Evolutionary conservation across 2,888 invertebrate species (phyloP).

Genomic region (Lypha dubia): DNA sequence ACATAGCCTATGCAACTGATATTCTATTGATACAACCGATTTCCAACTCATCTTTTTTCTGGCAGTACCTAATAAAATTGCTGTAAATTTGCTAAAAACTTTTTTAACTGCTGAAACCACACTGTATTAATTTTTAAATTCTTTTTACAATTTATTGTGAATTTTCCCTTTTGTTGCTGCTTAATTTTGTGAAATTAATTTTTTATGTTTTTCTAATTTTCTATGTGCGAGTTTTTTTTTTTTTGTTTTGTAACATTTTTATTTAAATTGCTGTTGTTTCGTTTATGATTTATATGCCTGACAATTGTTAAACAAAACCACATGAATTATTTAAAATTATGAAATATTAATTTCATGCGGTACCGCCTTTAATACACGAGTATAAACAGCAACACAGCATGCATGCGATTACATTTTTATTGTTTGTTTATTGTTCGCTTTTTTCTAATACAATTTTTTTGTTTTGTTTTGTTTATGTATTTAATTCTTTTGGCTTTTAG

Average conservation of each 20-base stretch:
- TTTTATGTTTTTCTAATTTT: background rate
- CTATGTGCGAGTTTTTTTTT: background rate
- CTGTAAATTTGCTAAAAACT: no score
- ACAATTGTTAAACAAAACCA: conserved; percentile 60
- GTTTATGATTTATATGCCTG: conserved; percentile 45
- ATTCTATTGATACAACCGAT: no score
- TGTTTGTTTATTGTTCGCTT: conserved; percentile 19
- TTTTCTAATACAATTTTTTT: background rate
- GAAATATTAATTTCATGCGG: conserved; percentile 64
- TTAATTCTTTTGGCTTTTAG: conserved; percentile 45
- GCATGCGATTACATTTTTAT: conserved; percentile 20
- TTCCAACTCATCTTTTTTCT: no score
- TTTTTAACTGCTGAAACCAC: no score
- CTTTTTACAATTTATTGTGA: background rate
- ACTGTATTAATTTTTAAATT: no score
- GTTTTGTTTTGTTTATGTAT: conserved; percentile 12
- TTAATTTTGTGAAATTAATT: background rate
- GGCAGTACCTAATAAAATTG: no score
- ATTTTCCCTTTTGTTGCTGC: background rate
- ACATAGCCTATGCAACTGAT: no score
- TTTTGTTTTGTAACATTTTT: conserved; percentile 6
- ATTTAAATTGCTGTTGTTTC: conserved; percentile 9
- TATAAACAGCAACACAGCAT: conserved; percentile 41
- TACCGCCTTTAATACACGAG: conserved; percentile 55
- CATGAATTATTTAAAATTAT: conserved; percentile 61